These are phyloP conservation scores for Triops cancriformis DNA, from an alignment of 1,140 invertebrate genomes.

Conservation along the genomic window DNA sequence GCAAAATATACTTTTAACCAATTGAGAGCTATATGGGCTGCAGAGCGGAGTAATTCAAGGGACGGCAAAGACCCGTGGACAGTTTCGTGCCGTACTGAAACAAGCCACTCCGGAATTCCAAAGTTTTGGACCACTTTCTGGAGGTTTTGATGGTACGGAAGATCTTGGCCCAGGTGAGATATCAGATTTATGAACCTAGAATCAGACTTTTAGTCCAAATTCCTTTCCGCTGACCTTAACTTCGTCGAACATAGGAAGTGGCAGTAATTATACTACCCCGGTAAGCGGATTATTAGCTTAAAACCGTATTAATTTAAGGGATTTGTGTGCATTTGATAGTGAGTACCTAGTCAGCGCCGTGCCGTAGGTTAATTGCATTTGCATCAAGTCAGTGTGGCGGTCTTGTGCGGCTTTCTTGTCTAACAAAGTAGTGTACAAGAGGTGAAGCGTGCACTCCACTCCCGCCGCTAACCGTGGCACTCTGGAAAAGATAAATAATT, in stretches of 20 bases:
- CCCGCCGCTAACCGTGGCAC: constrained; percentile 55
- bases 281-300: neutral
- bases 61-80: constrained; percentile 53
- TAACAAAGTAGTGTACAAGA: constrained; percentile 50
- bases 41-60: constrained; percentile 46
- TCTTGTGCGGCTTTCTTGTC: constrained; percentile 38
- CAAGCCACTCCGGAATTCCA: constrained; percentile 55
- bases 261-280: too few species aligned
- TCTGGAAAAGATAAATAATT: constrained; percentile 35
- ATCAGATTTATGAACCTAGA: constrained; percentile 27
- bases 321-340: neutral
- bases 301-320: too few species aligned
- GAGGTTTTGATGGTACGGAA: constrained; percentile 38
- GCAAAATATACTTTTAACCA: constrained; percentile 48
- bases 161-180: constrained; percentile 25
- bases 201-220: constrained; percentile 1
- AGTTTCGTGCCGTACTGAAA: constrained; percentile 55
- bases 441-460: constrained; percentile 53
- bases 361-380: constrained; percentile 50
- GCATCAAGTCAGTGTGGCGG: constrained; percentile 34
- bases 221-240: too few species aligned
- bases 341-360: constrained; percentile 48
- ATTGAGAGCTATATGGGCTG: constrained; percentile 44
- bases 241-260: too few species aligned
- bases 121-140: constrained; percentile 48